phyloP scores from a whole-genome alignment of 2,888 invertebrate species.

The Cinara cedri region DNA sequence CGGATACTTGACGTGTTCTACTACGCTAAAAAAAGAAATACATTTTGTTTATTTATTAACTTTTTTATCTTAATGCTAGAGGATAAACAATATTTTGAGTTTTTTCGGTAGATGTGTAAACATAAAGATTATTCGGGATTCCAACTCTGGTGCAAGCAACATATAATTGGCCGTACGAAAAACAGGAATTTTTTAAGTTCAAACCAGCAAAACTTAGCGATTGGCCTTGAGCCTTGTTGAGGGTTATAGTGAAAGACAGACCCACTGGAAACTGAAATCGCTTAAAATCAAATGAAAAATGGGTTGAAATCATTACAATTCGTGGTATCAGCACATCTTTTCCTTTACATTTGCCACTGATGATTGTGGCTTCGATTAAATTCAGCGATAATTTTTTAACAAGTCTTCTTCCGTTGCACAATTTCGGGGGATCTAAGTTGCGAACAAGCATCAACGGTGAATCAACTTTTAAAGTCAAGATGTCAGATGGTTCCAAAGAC shows the following conservation, averaged over 20 bases:
- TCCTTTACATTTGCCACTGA: not conserved
- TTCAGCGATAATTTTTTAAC: slow-evolving; percentile 27
- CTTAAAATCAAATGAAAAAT: slow-evolving; percentile 61
- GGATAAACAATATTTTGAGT: not conserved
- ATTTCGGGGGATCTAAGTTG: slow-evolving; percentile 48
- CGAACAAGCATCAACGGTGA: slow-evolving; percentile 55
- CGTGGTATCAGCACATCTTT: slow-evolving; percentile 61
- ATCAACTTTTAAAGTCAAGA: not conserved
- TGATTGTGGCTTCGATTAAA: slow-evolving; percentile 29
- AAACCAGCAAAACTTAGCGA: slow-evolving; percentile 59
- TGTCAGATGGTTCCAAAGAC: slow-evolving; percentile 58
- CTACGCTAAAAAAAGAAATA: too few species aligned
- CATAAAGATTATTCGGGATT: not conserved
- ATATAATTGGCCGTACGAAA: not conserved
- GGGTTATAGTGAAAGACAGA: slow-evolving; percentile 62
- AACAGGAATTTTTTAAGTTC: slow-evolving; percentile 22
- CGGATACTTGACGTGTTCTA: too few species aligned
- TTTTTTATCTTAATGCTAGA: not conserved
- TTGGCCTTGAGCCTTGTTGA: slow-evolving; percentile 63
- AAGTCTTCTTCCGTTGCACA: slow-evolving; percentile 48
- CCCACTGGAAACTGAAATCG: slow-evolving; percentile 61
- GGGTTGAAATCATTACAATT: slow-evolving; percentile 61
- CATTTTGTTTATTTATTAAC: too few species aligned
- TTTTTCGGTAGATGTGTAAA: not conserved
- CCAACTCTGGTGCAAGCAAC: not conserved